phyloP scores from a whole-genome alignment of 1,140 invertebrate species.

The Drosophila ercepeae region DNA sequence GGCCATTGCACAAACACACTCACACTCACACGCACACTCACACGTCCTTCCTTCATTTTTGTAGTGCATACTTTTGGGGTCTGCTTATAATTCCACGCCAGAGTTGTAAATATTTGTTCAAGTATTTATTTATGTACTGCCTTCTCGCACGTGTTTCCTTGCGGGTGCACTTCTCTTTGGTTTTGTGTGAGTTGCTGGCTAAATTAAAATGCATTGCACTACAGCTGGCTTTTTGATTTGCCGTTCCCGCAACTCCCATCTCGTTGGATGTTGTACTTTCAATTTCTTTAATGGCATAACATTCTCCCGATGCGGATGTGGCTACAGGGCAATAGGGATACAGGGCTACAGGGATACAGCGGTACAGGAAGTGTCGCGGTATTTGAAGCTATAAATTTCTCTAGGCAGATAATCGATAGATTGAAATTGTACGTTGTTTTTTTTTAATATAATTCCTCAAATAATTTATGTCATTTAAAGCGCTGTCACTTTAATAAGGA shows the following conservation, averaged over 20 bases:
- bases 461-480: background rate
- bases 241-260: slow-evolving; percentile 35
- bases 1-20: background rate
- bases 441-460: background rate
- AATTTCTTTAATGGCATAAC: slow-evolving; percentile 70
- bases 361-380: slow-evolving; percentile 1
- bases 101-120: slow-evolving; percentile 80
- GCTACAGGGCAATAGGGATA: no score
- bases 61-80: slow-evolving; percentile 68
- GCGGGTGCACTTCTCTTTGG: slow-evolving; percentile 22
- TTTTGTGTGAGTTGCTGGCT: slow-evolving; percentile 47
- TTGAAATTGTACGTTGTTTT: background rate
- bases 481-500: background rate
- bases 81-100: slow-evolving; percentile 77
- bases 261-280: slow-evolving; percentile 46
- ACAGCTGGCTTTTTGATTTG: slow-evolving; percentile 72
- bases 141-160: slow-evolving; percentile 26
- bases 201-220: slow-evolving; percentile 78
- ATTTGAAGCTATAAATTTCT: background rate
- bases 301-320: background rate
- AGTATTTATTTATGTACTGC: slow-evolving; percentile 80
- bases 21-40: no score
- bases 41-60: slow-evolving; percentile 67
- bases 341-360: no score
- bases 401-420: background rate